Evolutionary conservation across 2,797 vertebrate species (phyloP).

Genomic region (Sebastes oblongus): DNA sequence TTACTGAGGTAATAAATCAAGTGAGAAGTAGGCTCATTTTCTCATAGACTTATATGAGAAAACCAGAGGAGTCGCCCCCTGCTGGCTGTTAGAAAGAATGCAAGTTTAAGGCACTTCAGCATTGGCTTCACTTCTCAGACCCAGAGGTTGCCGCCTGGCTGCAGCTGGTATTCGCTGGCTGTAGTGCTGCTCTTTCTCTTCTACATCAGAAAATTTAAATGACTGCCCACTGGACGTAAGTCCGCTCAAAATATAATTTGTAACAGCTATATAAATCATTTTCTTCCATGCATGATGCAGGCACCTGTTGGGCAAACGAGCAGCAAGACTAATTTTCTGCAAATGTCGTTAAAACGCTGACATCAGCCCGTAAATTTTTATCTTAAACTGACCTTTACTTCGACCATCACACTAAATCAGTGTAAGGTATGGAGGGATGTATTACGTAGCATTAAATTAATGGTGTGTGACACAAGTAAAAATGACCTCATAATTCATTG

Average conservation of each 20-base stretch:
- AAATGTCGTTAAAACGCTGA: background rate
- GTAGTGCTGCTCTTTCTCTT: background rate
- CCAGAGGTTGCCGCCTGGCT: background rate
- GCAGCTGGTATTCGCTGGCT: background rate
- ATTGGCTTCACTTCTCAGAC: too few species aligned
- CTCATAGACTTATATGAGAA: too few species aligned
- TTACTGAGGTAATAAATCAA: too few species aligned
- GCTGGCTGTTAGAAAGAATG: too few species aligned
- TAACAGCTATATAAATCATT: background rate
- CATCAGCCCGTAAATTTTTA: background rate
- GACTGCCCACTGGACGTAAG: too few species aligned
- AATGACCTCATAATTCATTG: conserved; percentile 25
- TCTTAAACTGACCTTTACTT: conserved; percentile 30
- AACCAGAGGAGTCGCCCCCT: too few species aligned
- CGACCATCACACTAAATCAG: background rate
- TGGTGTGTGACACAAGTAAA: conserved; percentile 13
- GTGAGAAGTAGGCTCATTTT: too few species aligned
- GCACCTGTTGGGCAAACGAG: background rate
- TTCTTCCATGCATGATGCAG: background rate
- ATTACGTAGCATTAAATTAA: conserved; percentile 7
- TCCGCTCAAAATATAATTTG: background rate
- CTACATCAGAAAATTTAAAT: background rate
- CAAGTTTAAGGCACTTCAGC: too few species aligned
- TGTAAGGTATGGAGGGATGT: background rate
- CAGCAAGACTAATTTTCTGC: background rate